Base-by-base conservation (phyloP, 2,797 vertebrate species). In the Argentina silus region DNA sequence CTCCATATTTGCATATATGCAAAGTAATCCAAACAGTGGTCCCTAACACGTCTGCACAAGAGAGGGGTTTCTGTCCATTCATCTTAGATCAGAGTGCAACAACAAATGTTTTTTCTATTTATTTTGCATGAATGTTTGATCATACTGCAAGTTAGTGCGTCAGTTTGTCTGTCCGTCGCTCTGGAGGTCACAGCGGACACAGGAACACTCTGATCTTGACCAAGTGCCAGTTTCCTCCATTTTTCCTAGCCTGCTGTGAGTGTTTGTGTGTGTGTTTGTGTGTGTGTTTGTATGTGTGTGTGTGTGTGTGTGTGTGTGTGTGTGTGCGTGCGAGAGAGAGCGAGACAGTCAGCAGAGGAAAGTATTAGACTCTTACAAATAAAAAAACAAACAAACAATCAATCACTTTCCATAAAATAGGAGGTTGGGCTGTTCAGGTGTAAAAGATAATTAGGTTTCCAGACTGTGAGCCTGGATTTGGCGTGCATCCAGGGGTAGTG, bases 111-210 rank as follows among this genome's bases (percentile, higher is more conserved):
- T 15, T 53, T 14, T 53, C 1, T 6, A 53, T 15, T 4, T 17
- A 6, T 53, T 53, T 53, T 17, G 15, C 51, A 53, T 17, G n/a
- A 53, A 53, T n/a, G 51, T 53, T 12, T 53, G 27, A 36, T 36
- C 51, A 53, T 53, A 2, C 15, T 15, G 51, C 17, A 7, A 12
- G 15, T 53, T 15, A 53, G 23, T 59, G 9, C 3, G 21, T 59
- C 10, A 10, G 17, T 36, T 11, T 69, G 7, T 6, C 21, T 72
- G 62, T 61, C 72, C 19, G 47, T 73, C 62, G 50, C 11, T 76
- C 6, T 77, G 80, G 84, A 89, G 86, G 87, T 90, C 90, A 90
- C 62, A 56, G 3, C 42, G 75, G 64, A 86, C 70, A 23, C 43
- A n/a, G 66, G 4, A 67, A 48, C 57, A 36, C 27, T 36, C 57